Conservation (phyloP, 2,888 invertebrate species). For the Drosophila robusta region DNA sequence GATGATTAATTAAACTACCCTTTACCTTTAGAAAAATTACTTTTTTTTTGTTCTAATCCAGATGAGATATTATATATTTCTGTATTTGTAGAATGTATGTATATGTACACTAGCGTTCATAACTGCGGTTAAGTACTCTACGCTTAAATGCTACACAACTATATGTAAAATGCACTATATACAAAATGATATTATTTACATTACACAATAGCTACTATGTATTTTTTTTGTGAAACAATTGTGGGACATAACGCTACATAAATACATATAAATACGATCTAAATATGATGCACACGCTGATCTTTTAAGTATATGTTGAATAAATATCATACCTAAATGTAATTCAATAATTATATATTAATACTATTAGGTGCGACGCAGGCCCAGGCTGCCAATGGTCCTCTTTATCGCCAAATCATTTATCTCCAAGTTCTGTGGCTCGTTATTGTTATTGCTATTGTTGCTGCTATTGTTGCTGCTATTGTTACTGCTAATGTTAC, state of each 20-base stretch:
- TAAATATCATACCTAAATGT: conserved; percentile 44
- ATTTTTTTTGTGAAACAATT: conserved; percentile 1
- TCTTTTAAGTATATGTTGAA: conserved; percentile 41
- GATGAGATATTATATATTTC: conserved; percentile 29
- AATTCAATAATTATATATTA: not conserved
- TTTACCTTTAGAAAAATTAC: conserved; percentile 1
- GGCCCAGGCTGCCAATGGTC: conserved; percentile 45
- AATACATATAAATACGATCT: conserved; percentile 33
- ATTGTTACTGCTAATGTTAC: conserved; percentile 14
- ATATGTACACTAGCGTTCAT: conserved; percentile 24
- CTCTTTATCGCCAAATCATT: conserved; percentile 49
- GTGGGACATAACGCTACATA: conserved; percentile 17
- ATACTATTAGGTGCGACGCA: conserved; percentile 44
- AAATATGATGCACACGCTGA: conserved; percentile 54
- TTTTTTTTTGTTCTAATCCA: conserved; percentile 13
- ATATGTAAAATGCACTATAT: conserved; percentile 54
- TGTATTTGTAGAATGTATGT: conserved; percentile 24
- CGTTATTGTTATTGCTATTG: conserved; percentile 20
- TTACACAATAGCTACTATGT: conserved; percentile 19
- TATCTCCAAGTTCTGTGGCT: conserved; percentile 28
- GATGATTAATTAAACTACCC: not conserved
- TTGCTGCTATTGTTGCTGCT: conserved; percentile 12
- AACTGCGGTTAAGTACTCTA: conserved; percentile 39
- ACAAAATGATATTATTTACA: conserved; percentile 62
- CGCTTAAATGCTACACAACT: conserved; percentile 43